These are phyloP conservation scores for Chaetodon trifascialis DNA, from an alignment of 2,113 vertebrate species.

Conservation along the genomic window DNA sequence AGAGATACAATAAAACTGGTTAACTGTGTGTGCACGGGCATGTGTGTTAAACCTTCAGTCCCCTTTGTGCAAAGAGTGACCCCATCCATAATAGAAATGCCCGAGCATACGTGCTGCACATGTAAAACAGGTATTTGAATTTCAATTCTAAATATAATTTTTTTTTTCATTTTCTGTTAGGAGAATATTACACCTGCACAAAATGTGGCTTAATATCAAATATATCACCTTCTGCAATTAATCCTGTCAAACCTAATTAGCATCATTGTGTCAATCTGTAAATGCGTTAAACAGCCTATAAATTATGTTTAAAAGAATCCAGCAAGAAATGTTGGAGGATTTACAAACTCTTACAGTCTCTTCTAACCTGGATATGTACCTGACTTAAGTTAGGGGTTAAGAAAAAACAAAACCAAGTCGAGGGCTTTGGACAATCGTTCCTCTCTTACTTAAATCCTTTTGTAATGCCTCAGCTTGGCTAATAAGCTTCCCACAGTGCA, in stretches of 20 bases:
- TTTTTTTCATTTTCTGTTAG: conserved; percentile 1
- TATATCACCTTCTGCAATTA: background rate
- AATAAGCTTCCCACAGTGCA: conserved; percentile 76
- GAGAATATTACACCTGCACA: background rate
- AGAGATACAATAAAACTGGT: background rate
- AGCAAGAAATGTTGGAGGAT: background rate
- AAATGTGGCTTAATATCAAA: conserved; percentile 3
- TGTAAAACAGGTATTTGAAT: conserved; percentile 34
- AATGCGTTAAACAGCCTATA: background rate
- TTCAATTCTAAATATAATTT: conserved; percentile 24
- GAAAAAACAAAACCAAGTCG: conserved; percentile 45
- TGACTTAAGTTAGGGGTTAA: conserved; percentile 39
- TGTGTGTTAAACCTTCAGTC: conserved; percentile 52
- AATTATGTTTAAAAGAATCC: conserved; percentile 6
- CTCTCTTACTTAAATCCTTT: conserved; percentile 64
- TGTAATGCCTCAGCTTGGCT: conserved; percentile 72
- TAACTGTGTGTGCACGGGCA: background rate
- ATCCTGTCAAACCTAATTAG: conserved; percentile 8
- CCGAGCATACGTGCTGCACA: conserved; percentile 13
- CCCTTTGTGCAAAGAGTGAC: conserved; percentile 40
- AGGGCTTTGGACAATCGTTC: conserved; percentile 62
- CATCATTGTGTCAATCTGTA: conserved; percentile 1
- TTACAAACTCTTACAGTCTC: conserved; percentile 12
- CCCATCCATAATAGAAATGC: conserved; percentile 49
- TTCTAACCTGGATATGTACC: conserved; percentile 30